Evolutionary conservation across 2,113 vertebrate species (phyloP).

Genomic region (Dolichallabes microphthalmus): DNA sequence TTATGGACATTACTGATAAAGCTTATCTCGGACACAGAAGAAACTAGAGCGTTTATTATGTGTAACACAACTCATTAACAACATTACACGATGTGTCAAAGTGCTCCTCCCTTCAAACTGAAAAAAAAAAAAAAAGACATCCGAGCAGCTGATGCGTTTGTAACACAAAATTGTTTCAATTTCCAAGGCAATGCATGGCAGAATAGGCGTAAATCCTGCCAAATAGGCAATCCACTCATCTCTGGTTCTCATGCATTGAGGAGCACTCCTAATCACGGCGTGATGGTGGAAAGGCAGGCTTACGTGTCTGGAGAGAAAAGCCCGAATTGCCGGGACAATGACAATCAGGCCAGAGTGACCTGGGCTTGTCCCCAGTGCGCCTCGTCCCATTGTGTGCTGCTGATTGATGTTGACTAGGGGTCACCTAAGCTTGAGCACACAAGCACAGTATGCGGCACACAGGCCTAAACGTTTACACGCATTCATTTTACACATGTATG

Average conservation of each 20-base stretch:
- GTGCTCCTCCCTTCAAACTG: too few species aligned
- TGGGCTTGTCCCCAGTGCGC: conserved; percentile 58
- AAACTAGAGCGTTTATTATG: conserved; percentile 28
- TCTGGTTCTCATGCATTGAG: conserved; percentile 69
- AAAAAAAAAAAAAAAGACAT: conserved; percentile 45
- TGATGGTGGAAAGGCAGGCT: conserved; percentile 57
- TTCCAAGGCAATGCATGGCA: conserved; percentile 67
- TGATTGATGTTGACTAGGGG: conserved; percentile 73
- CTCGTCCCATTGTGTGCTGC: conserved; percentile 66
- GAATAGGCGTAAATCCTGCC: conserved; percentile 67
- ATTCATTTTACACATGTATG: conserved; percentile 68
- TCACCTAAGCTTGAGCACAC: conserved; percentile 65
- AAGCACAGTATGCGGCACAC: conserved; percentile 59
- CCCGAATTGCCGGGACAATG: conserved; percentile 58
- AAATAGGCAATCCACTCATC: conserved; percentile 77
- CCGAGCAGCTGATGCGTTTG: conserved; percentile 58
- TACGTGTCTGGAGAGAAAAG: conserved; percentile 55
- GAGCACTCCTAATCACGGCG: conserved; percentile 67
- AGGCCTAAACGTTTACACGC: conserved; percentile 72
- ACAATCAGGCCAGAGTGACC: conserved; percentile 61
- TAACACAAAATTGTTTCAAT: conserved; percentile 68
- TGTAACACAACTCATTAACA: background rate
- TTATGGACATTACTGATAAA: conserved; percentile 59
- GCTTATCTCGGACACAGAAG: conserved; percentile 57
- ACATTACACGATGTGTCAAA: background rate